Evolutionary conservation across 92 coral and sea anemone species (phyloP).

Genomic region (Porites evermanni): DNA sequence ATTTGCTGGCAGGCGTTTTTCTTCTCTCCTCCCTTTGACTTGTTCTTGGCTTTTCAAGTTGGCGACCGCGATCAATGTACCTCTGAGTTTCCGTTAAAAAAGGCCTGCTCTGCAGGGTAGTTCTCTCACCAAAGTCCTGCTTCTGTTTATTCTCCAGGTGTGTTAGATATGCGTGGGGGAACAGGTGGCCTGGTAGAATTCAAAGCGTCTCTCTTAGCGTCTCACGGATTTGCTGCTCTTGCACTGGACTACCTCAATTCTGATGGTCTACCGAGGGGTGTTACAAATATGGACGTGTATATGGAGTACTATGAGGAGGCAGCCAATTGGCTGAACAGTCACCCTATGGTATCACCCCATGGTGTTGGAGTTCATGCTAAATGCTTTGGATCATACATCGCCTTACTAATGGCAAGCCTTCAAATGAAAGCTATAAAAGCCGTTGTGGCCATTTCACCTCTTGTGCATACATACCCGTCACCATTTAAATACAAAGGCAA

Average conservation of each 20-base stretch:
- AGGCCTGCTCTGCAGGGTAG: too few species aligned
- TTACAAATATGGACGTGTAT: conserved; percentile 20
- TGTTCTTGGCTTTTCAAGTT: too few species aligned
- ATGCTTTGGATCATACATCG: conserved; percentile 64
- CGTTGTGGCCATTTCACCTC: conserved; percentile 50
- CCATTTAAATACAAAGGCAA: conserved; percentile 42
- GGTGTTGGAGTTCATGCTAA: conserved; percentile 66
- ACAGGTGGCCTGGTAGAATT: conserved; percentile 64
- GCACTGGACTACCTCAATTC: conserved; percentile 58
- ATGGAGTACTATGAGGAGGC: conserved; percentile 80
- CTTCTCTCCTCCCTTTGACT: too few species aligned
- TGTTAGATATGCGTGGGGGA: conserved; percentile 61
- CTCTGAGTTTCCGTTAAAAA: too few species aligned
- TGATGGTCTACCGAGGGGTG: conserved; percentile 52
- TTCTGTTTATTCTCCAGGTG: conserved; percentile 42
- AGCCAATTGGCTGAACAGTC: conserved; percentile 74
- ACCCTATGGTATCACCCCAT: conserved; percentile 53
- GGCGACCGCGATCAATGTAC: too few species aligned
- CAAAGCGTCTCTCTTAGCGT: conserved; percentile 78
- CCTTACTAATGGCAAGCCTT: conserved; percentile 56
- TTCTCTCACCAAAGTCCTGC: too few species aligned
- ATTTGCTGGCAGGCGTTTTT: too few species aligned
- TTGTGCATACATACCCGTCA: background rate
- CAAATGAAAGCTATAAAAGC: conserved; percentile 41
- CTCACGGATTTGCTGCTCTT: conserved; percentile 75